These are phyloP conservation scores for Pemphredon lugubris DNA, from an alignment of 2,888 invertebrate genomes.

Conservation along the genomic window DNA sequence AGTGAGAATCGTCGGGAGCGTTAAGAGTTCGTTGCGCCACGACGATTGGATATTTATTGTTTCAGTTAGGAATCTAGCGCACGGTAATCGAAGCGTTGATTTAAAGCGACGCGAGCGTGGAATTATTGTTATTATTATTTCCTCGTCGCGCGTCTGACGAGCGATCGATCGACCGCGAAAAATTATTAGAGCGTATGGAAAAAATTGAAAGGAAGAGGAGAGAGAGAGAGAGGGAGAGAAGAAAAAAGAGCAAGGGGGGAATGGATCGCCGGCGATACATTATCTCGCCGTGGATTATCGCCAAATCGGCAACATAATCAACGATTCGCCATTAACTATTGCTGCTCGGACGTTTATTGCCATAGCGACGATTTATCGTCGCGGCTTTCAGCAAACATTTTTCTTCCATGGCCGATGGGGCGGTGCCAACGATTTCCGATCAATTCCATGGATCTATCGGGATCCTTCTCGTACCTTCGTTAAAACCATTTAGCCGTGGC, in stretches of 20 bases:
- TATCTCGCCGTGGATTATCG: conserved; percentile 49
- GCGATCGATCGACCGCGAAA: background rate
- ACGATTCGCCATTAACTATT: conserved; percentile 52
- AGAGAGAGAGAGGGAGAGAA: no score
- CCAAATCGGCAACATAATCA: conserved; percentile 58
- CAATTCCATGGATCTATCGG: conserved; percentile 12
- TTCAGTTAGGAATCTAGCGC: conserved; percentile 19
- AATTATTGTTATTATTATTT: no score
- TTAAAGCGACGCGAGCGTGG: conserved; percentile 34
- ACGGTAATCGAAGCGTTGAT: conserved; percentile 56
- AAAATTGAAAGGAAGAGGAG: no score
- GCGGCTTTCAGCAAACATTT: conserved; percentile 43
- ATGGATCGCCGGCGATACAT: conserved; percentile 28
- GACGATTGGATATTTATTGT: conserved; percentile 53
- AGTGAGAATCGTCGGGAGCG: conserved; percentile 28
- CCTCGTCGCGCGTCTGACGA: background rate
- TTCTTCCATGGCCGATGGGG: background rate
- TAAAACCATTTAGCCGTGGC: conserved; percentile 30
- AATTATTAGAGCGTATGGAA: conserved; percentile 5
- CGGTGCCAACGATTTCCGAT: conserved; percentile 8
- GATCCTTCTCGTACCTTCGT: conserved; percentile 28
- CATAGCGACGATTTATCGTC: conserved; percentile 53
- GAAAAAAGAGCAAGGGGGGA: no score
- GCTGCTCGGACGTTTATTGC: conserved; percentile 59
- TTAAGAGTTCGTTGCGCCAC: conserved; percentile 37